phyloP scores from a whole-genome alignment of 2,888 invertebrate genomes.

The Melanargia galathea region DNA sequence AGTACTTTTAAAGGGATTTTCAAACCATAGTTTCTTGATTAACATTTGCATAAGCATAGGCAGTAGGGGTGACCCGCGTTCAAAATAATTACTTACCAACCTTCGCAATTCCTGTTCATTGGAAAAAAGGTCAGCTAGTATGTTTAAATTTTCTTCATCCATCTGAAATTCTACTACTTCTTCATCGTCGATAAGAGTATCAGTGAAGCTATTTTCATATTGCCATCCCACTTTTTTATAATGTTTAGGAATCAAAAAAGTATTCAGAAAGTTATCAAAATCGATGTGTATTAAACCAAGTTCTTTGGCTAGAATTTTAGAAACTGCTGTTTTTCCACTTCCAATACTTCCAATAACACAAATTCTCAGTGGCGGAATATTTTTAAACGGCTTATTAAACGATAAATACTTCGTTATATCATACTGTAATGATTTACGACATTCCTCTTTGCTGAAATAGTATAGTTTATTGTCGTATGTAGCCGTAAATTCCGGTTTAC shows the following conservation, averaged over 20 bases:
- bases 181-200: constrained; percentile 61
- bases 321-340: constrained; percentile 78
- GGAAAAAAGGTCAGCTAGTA: constrained; percentile 55
- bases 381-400: constrained; percentile 64
- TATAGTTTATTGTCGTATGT: constrained; percentile 80
- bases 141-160: constrained; percentile 63
- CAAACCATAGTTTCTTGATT: constrained; percentile 77
- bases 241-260: constrained; percentile 65
- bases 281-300: constrained; percentile 80
- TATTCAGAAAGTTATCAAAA: constrained; percentile 67
- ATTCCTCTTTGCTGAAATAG: constrained; percentile 75
- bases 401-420: constrained; percentile 76
- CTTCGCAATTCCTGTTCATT: constrained; percentile 66
- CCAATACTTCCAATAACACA: constrained; percentile 82
- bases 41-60: constrained; percentile 67
- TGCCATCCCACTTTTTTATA: constrained; percentile 70
- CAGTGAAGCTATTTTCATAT: constrained; percentile 68
- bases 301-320: constrained; percentile 76
- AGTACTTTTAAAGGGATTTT: constrained; percentile 67
- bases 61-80: constrained; percentile 71
- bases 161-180: constrained; percentile 60
- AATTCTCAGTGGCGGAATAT: constrained; percentile 78
- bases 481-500: constrained; percentile 79
- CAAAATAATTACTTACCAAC: constrained; percentile 74
- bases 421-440: constrained; percentile 72